Conservation (phyloP, 2,797 vertebrate species). For the Lutjanus campechanus region DNA sequence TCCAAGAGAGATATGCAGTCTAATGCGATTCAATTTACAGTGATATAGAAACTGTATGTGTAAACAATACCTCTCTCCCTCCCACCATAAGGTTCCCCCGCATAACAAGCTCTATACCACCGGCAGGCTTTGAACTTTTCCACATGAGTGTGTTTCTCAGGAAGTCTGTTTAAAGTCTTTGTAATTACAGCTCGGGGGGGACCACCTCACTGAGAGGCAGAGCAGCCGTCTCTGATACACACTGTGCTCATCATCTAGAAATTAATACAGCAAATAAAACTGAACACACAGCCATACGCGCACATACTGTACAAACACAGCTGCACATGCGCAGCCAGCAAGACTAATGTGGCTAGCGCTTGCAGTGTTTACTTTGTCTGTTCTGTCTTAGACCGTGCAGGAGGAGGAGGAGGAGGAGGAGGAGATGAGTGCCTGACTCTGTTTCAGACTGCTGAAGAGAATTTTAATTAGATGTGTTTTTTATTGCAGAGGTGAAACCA, state of each 20-base stretch:
- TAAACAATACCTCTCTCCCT: conserved; percentile 6
- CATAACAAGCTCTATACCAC: conserved; percentile 49
- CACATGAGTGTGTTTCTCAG: conserved; percentile 72
- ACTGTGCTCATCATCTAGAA: conserved; percentile 67
- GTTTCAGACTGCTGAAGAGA: conserved; percentile 65
- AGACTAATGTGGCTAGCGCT: conserved; percentile 27
- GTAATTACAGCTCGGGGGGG: conserved; percentile 81
- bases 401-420: conserved; percentile 32
- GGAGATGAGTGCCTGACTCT: conserved; percentile 31
- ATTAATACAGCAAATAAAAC: conserved; percentile 77
- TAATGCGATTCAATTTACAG: neutral
- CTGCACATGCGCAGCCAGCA: conserved; percentile 19
- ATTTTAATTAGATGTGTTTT: conserved; percentile 80
- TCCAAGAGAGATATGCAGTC: neutral
- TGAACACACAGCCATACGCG: conserved; percentile 15
- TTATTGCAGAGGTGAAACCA: conserved; percentile 75
- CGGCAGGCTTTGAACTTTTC: conserved; percentile 76
- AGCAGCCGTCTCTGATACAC: conserved; percentile 65
- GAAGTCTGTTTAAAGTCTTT: conserved; percentile 78
- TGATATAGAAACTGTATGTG: neutral
- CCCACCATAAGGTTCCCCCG: conserved; percentile 19
- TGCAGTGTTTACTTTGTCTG: conserved; percentile 56
- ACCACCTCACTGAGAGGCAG: conserved; percentile 67
- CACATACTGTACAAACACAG: neutral
- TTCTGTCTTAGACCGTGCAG: conserved; percentile 32